Conservation (phyloP, 2,797 vertebrate species). For the Todus mexicanus region DNA sequence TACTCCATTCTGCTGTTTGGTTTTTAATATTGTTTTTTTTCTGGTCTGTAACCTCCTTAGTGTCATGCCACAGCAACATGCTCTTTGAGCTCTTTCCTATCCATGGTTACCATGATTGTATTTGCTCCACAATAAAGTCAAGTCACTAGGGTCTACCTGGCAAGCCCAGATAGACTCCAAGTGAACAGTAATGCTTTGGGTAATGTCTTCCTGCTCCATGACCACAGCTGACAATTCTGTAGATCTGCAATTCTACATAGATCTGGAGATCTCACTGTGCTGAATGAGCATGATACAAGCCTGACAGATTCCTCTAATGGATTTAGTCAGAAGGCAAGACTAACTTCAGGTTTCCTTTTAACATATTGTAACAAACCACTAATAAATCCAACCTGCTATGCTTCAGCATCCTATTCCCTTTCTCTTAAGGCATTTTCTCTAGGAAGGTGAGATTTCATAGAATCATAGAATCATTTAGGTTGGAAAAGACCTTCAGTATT, state of each 20-base stretch:
- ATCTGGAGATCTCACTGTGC: background rate
- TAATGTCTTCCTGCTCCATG: background rate
- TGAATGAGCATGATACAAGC: background rate
- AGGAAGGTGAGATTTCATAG: background rate
- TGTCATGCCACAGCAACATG: background rate
- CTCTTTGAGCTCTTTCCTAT: background rate
- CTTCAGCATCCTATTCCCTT: background rate
- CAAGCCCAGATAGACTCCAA: background rate
- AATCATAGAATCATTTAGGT: too few relatives aligned
- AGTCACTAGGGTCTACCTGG: background rate
- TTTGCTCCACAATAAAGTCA: background rate
- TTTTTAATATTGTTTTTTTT: background rate
- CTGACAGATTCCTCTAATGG: background rate
- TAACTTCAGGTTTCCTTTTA: background rate
- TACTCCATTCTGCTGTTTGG: background rate
- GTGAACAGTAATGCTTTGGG: background rate
- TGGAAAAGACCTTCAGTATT: too few relatives aligned
- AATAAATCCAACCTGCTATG: background rate
- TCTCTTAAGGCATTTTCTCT: background rate
- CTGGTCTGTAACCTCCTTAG: background rate
- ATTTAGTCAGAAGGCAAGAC: background rate
- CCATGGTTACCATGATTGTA: background rate
- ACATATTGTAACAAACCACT: background rate
- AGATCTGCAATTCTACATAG: background rate
- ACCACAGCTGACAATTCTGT: background rate